Evolutionary conservation across 2,888 invertebrate genomes (phyloP).

Genomic region (Malacosoma neustria): DNA sequence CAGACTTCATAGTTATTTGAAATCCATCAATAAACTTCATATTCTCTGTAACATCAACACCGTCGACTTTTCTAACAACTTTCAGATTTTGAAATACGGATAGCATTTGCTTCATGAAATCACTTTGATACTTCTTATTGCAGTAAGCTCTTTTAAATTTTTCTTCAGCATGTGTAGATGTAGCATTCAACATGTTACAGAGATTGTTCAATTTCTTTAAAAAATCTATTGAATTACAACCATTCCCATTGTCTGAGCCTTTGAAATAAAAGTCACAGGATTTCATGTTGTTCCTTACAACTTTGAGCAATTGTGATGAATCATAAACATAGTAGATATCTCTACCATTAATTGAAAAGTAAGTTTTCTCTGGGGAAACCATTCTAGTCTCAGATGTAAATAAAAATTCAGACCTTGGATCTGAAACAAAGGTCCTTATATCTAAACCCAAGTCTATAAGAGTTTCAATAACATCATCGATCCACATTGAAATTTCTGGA

Average conservation of each 20-base stretch:
- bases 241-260: conserved; percentile 11
- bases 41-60: conserved; percentile 16
- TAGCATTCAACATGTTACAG: conserved; percentile 17
- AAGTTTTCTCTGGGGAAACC: conserved; percentile 16
- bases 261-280: conserved; percentile 17
- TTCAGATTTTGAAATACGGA: conserved; percentile 20
- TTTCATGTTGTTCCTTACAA: conserved; percentile 16
- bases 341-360: conserved; percentile 15
- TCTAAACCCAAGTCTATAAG: conserved; percentile 21
- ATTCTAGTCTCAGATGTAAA: conserved; percentile 15
- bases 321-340: conserved; percentile 21
- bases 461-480: conserved; percentile 16
- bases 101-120: conserved; percentile 15
- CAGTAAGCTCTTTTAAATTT: conserved; percentile 16
- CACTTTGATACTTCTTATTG: conserved; percentile 15
- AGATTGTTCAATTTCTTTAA: conserved; percentile 16
- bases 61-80: conserved; percentile 16
- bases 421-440: conserved; percentile 18
- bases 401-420: conserved; percentile 17
- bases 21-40: conserved; percentile 20
- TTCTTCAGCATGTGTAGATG: conserved; percentile 7
- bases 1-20: conserved; percentile 20
- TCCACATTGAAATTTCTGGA: conserved; percentile 18
- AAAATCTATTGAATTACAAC: conserved; percentile 15
- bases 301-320: conserved; percentile 13